Conservation (phyloP, 1,140 invertebrate genomes). For the Bombyx mandarina region DNA sequence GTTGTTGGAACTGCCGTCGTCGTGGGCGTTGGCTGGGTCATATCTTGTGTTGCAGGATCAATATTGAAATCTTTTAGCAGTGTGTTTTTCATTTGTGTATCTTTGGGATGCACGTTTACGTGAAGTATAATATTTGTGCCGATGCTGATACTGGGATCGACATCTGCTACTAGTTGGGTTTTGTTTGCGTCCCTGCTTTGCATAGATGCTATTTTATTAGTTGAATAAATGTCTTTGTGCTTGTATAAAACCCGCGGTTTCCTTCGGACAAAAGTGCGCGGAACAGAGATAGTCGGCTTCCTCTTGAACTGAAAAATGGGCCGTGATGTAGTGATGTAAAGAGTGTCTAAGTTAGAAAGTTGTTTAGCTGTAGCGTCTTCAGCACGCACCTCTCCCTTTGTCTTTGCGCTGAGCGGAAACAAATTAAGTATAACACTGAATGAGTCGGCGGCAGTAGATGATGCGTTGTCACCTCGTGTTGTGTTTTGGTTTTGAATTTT, state of each 20-base stretch:
- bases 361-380: constrained; percentile 8
- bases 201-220: too few species aligned
- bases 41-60: not conserved
- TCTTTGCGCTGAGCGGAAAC: constrained; percentile 21
- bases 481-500: constrained; percentile 3
- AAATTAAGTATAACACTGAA: constrained; percentile 44
- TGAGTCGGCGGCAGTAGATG: constrained; percentile 20
- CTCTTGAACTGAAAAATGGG: constrained; percentile 44
- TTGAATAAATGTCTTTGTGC: not conserved
- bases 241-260: not conserved
- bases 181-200: not conserved
- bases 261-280: constrained; percentile 12
- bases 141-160: not conserved
- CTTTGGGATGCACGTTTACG: constrained; percentile 20
- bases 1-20: constrained; percentile 17
- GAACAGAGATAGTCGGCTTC: constrained; percentile 30
- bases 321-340: constrained; percentile 44
- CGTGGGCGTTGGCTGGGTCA: constrained; percentile 7
- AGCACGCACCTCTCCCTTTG: constrained; percentile 8
- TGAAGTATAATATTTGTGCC: constrained; percentile 33
- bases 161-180: not conserved
- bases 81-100: constrained; percentile 22
- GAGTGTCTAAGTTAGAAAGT: constrained; percentile 22
- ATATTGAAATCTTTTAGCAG: constrained; percentile 11
- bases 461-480: not conserved